A percentile compares a stretch with the other conserved stretches of the same genome.
Conservation (phyloP, 2,888 invertebrate genomes). For the Philereme transversata region DNA sequence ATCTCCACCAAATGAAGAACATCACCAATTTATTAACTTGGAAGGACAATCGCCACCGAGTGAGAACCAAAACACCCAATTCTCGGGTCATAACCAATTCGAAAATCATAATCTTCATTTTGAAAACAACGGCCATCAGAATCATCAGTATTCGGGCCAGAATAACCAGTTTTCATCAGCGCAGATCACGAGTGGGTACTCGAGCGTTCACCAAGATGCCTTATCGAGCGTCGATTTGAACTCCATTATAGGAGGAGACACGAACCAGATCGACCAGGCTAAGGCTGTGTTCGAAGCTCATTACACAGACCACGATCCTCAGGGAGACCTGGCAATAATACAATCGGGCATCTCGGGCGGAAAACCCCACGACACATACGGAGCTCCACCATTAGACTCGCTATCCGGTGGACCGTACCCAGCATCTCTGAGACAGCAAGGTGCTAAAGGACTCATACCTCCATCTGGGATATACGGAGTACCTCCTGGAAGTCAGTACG, state of each 20-base stretch:
- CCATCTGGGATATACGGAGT: slow-evolving; percentile 86
- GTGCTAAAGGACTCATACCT: slow-evolving; percentile 82
- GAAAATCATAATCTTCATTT: slow-evolving; percentile 13
- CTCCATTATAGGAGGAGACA: slow-evolving; percentile 73
- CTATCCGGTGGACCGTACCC: slow-evolving; percentile 69
- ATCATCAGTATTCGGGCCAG: slow-evolving; percentile 11
- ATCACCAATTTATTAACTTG: slow-evolving; percentile 32
- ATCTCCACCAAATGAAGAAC: slow-evolving; percentile 46
- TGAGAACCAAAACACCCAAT: slow-evolving; percentile 14
- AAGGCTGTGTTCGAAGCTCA: slow-evolving; percentile 80
- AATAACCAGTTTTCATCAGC: slow-evolving; percentile 37
- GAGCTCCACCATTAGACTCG: slow-evolving; percentile 74
- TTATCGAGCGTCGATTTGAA: slow-evolving; percentile 71
- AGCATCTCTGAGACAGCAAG: slow-evolving; percentile 65
- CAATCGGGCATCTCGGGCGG: slow-evolving; percentile 48
- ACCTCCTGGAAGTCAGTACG: slow-evolving; percentile 81
- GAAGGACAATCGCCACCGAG: slow-evolving; percentile 16
- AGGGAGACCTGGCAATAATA: slow-evolving; percentile 42
- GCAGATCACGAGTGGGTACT: slow-evolving; percentile 70
- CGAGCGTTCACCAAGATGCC: slow-evolving; percentile 76
- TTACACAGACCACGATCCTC: slow-evolving; percentile 65
- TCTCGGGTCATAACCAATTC: slow-evolving; percentile 14
- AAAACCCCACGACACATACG: slow-evolving; percentile 64
- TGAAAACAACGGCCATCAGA: slow-evolving; percentile 39
- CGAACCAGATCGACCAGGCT: slow-evolving; percentile 76